Evolutionary conservation across 2,113 vertebrate genomes (phyloP), one percentile per base, ranked within the genome.

Genomic region (Callospermophilus lateralis): DNA sequence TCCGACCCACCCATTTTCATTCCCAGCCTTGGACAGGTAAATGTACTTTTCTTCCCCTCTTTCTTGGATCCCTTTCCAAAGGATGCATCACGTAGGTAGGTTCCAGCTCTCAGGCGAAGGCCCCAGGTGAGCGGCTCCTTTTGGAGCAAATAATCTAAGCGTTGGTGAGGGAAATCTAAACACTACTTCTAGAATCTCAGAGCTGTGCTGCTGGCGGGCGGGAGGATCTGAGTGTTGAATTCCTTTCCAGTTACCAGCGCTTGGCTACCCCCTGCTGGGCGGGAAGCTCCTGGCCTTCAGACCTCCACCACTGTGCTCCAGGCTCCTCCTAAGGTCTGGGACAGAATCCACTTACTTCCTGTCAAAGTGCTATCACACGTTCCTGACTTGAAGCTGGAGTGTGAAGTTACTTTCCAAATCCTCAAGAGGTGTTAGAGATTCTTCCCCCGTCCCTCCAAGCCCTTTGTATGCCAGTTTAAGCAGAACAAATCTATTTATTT

Each of bases 231-330:
- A 45, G 68, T 94, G 95, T 22, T 84, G 94, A 97, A 92, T 34
- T 79, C 93, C 76, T 93, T 96, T 96, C 95, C 96, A 94, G 98
- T 99, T 98, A 84, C 98, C 98, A 98, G 99, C 98, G 98, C 99
- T 99, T 98, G 99, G 99, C 99, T 99, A 99, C 99, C 99, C 99
- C 99, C 99, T 99, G 99, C 99, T 99, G 99, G 99, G 98, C 98
- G 98, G 96, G 97, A 74, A 97, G 78, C 96, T 97, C 95, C 90
- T 4, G 94, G 88, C 89, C 98, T 95, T 87, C 30, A 51, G 1
- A 94, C 63, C 96, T 96, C 90, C 89, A 16, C 39, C 80, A 34
- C 15, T 37, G 20, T 1, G 39, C 86, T 89, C 84, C 32, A 74
- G 91, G 84, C 89, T 96, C 85, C 6, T 73, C 58, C 32, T 87